Conservation (phyloP, 2,888 invertebrate species). For the Lasioglossum zephyrum region DNA sequence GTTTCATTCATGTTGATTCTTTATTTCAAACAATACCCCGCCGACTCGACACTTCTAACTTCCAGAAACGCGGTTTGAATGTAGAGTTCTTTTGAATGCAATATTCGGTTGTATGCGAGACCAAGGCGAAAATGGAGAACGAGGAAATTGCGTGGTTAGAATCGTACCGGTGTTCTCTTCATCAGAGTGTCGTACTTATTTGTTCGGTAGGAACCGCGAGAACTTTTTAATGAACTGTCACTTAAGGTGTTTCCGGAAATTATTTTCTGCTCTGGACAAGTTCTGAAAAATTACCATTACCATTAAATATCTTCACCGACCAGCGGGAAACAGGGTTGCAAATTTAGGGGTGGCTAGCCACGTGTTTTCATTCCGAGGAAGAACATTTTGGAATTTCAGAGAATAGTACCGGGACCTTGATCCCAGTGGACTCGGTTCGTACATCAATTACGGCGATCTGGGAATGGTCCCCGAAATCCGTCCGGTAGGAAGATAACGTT, state of each 20-base stretch:
- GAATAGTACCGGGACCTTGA: not conserved
- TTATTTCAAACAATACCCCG: not conserved
- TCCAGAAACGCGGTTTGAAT: not conserved
- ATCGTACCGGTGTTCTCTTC: not conserved
- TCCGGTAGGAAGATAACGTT: conserved; percentile 13
- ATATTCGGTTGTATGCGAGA: not conserved
- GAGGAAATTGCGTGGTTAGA: not conserved
- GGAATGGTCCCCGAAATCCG: not conserved
- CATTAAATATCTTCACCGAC: not conserved
- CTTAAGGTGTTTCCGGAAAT: no score
- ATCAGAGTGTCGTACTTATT: no score
- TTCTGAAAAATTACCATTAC: no score
- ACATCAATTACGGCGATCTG: not conserved
- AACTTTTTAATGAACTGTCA: no score
- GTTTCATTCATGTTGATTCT: not conserved
- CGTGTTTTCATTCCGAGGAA: no score
- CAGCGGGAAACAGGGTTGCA: not conserved
- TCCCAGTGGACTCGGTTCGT: not conserved
- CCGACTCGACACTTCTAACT: not conserved
- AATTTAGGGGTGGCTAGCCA: not conserved
- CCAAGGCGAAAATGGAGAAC: not conserved
- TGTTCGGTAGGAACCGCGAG: not conserved
- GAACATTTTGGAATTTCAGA: not conserved
- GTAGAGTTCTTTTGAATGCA: not conserved
- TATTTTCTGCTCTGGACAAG: no score